phyloP scores from a whole-genome alignment of 2,113 vertebrate genomes.

The Eurypyga helias region DNA sequence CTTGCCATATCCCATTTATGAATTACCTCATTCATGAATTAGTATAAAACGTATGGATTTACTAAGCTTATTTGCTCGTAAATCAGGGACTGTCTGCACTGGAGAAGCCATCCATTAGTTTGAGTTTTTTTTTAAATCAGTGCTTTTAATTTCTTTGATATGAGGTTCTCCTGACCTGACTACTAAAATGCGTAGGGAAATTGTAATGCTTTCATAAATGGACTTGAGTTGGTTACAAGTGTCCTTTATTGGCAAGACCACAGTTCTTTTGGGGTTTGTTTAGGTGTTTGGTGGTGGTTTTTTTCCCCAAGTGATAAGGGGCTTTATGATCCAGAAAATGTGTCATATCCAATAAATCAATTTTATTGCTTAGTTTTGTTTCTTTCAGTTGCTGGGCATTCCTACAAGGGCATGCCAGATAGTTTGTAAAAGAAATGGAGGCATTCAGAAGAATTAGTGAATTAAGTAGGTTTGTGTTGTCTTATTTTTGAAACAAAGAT shows the following conservation, averaged over 20 bases:
- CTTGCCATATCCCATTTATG: not conserved
- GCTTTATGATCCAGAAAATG: not conserved
- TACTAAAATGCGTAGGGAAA: not conserved
- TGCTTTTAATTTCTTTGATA: not conserved
- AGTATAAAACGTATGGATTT: not conserved
- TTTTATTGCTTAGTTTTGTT: not conserved
- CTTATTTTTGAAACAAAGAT: constrained; percentile 22
- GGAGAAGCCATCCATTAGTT: not conserved
- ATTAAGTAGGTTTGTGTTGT: constrained; percentile 35
- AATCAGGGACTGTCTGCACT: not conserved
- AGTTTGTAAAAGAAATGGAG: constrained; percentile 37
- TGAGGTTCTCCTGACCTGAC: not conserved
- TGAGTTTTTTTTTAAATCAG: not conserved
- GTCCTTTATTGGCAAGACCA: not conserved
- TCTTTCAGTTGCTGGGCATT: constrained; percentile 16
- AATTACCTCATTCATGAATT: not conserved
- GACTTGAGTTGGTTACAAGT: not conserved
- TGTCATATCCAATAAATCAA: constrained; percentile 5
- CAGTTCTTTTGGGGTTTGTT: not conserved
- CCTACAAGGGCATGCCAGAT: not conserved
- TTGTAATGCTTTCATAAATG: not conserved
- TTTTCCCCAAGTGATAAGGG: not conserved
- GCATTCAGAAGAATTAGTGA: constrained; percentile 44
- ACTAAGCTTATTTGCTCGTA: not conserved
- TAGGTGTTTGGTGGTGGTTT: not conserved